A percentile compares a stretch with the other conserved stretches of the same genome.
These are phyloP conservation scores for Thera obeliscata DNA, from an alignment of 2,888 invertebrate species.

Conservation along the genomic window DNA sequence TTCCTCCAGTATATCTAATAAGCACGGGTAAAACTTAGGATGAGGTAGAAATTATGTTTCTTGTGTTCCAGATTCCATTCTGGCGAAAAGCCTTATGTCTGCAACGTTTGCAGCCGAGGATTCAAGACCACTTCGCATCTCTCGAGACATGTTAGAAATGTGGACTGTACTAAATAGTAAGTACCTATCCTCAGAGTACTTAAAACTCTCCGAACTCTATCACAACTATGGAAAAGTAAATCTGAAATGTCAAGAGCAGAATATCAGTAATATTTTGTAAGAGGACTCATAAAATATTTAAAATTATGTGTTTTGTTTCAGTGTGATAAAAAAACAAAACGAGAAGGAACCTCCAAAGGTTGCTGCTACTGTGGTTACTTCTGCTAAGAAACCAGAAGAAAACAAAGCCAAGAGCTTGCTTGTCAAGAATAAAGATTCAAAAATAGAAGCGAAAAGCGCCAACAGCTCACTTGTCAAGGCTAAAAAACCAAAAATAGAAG, in stretches of 20 bases:
- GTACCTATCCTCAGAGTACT: conserved; percentile 19
- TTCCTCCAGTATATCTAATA: too few relatives aligned
- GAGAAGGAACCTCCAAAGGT: neutral
- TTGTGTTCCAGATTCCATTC: conserved; percentile 61
- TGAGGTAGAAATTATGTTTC: neutral
- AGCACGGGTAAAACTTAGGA: neutral
- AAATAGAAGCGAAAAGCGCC: neutral
- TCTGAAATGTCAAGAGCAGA: too few relatives aligned
- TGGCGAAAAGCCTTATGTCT: conserved; percentile 65
- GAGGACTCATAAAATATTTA: too few relatives aligned
- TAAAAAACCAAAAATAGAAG: conserved; percentile 2
- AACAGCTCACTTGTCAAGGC: neutral
- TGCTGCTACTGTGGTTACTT: neutral
- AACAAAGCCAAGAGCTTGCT: neutral
- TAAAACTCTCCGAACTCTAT: neutral
- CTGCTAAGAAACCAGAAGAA: neutral
- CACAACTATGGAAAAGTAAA: too few relatives aligned
- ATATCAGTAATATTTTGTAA: too few relatives aligned
- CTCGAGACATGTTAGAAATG: conserved; percentile 53
- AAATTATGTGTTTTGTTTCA: conserved; percentile 3
- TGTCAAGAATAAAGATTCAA: neutral
- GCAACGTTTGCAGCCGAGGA: conserved; percentile 57
- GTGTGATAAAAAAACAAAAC: conserved; percentile 5
- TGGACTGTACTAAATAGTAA: conserved; percentile 54
- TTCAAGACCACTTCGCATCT: conserved; percentile 67